Conservation (phyloP, 2,888 invertebrate species). For the Ecliptopera silaceata region DNA sequence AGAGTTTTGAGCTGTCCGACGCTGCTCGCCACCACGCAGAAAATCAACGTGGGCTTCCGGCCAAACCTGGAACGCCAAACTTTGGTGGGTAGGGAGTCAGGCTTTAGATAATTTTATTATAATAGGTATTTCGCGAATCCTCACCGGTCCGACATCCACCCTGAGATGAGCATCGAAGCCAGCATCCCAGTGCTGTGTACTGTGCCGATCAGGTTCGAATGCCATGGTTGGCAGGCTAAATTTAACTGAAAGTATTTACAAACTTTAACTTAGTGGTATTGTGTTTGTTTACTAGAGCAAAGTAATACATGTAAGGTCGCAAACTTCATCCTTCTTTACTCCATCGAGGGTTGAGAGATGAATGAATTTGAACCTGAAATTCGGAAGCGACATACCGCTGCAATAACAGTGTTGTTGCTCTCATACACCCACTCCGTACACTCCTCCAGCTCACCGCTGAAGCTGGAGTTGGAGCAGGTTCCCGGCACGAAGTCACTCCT, state of each 20-base stretch:
- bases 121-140: too few relatives aligned
- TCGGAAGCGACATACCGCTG: conserved; percentile 52
- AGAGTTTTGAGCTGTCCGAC: conserved; percentile 64
- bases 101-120: too few relatives aligned
- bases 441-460: conserved; percentile 40
- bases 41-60: conserved; percentile 60
- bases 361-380: too few relatives aligned
- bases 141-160: conserved; percentile 65
- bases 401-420: conserved; percentile 57
- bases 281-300: too few relatives aligned
- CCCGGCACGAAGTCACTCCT: conserved; percentile 29
- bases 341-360: too few relatives aligned
- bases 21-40: conserved; percentile 54
- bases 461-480: conserved; percentile 51
- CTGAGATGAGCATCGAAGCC: conserved; percentile 59
- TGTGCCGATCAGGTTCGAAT: conserved; percentile 62
- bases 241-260: conserved; percentile 48
- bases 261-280: too few relatives aligned
- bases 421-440: conserved; percentile 68
- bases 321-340: too few relatives aligned
- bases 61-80: conserved; percentile 52
- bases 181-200: conserved; percentile 64
- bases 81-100: too few relatives aligned
- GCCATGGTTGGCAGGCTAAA: conserved; percentile 67
- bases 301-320: too few relatives aligned